A percentile compares a stretch with the other conserved stretches of the same genome.
These are phyloP conservation scores for Microtus pennsylvanicus DNA, from an alignment of 2,113 vertebrate genomes.

Conservation along the genomic window DNA sequence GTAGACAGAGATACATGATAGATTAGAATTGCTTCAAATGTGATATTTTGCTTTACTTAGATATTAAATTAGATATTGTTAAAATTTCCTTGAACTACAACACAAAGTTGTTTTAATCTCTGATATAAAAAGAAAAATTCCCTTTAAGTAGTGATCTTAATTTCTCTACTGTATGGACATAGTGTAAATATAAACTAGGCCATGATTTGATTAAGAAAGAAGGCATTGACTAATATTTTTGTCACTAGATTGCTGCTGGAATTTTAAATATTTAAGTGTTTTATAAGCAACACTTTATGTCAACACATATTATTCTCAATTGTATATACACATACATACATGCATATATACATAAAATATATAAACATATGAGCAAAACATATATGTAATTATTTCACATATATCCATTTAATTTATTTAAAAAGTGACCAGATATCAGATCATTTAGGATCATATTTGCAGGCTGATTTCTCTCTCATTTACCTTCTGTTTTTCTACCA, in stretches of 20 bases:
- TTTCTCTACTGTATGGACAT: background rate
- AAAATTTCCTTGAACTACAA: conserved; percentile 40
- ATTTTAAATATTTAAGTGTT: conserved; percentile 27
- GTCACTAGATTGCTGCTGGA: conserved; percentile 43
- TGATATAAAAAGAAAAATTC: conserved; percentile 28
- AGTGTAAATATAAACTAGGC: conserved; percentile 11
- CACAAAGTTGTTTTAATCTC: conserved; percentile 45
- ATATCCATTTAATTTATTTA: background rate
- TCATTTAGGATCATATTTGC: background rate
- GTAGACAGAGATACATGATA: background rate
- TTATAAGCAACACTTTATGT: conserved; percentile 2
- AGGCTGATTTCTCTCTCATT: background rate
- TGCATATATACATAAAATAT: background rate
- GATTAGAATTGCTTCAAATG: background rate
- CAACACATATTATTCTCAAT: background rate
- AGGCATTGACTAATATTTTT: conserved; percentile 56
- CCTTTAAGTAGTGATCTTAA: background rate
- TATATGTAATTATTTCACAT: background rate
- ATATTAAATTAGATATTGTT: background rate
- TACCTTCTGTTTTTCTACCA: conserved; percentile 16
- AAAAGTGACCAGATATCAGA: background rate
- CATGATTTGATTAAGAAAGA: conserved; percentile 43
- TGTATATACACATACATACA: background rate
- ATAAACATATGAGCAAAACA: background rate
- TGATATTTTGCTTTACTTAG: conserved; percentile 41